Evolutionary conservation across 2,113 vertebrate species (phyloP).

Genomic region (Grantiella picta): DNA sequence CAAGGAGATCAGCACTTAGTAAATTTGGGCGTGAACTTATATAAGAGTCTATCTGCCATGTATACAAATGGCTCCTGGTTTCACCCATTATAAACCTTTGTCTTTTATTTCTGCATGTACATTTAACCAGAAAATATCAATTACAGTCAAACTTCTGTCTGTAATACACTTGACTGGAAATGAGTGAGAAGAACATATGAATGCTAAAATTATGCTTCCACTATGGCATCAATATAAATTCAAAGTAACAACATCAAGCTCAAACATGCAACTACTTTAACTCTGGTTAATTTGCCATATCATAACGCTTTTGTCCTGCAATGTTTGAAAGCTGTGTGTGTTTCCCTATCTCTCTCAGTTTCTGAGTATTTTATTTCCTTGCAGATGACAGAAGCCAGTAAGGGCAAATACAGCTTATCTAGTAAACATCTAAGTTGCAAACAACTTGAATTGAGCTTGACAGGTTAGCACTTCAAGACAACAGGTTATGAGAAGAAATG

Average conservation of each 20-base stretch:
- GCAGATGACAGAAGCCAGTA: background rate
- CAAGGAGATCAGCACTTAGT: background rate
- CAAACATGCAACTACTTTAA: background rate
- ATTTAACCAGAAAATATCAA: background rate
- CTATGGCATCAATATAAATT: background rate
- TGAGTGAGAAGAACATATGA: background rate
- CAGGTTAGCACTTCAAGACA: background rate
- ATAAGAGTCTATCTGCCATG: fast-evolving
- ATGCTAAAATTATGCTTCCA: background rate
- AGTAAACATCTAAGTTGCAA: background rate
- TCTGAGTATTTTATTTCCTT: background rate
- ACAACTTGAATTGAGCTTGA: background rate
- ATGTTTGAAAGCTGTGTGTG: background rate
- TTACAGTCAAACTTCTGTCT: background rate
- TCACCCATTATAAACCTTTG: background rate
- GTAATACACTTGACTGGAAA: background rate
- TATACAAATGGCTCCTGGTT: background rate
- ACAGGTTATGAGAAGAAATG: background rate
- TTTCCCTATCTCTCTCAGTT: background rate
- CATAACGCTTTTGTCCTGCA: fast-evolving
- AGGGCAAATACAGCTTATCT: background rate
- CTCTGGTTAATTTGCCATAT: background rate
- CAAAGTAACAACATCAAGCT: background rate
- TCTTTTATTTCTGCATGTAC: background rate
- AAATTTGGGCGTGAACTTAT: background rate